Evolutionary conservation across 2,888 invertebrate genomes (phyloP).

Genomic region (Emmelina monodactyla): DNA sequence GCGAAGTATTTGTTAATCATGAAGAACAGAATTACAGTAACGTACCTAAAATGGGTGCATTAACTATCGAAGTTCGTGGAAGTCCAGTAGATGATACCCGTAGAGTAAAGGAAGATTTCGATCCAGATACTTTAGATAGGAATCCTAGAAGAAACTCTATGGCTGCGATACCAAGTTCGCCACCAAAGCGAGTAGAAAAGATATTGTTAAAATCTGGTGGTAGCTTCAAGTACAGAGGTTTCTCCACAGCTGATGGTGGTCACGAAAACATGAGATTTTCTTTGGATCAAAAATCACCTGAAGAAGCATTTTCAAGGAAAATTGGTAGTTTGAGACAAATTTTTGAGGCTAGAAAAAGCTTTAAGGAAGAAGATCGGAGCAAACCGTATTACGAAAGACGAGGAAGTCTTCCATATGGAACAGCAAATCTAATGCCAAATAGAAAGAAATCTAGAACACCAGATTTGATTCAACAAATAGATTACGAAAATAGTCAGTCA

Average conservation of each 20-base stretch:
- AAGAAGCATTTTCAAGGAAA: constrained; percentile 58
- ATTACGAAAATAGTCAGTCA: constrained; percentile 33
- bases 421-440: constrained; percentile 36
- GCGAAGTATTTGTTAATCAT: constrained; percentile 74
- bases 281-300: too few species aligned
- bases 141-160: constrained; percentile 64
- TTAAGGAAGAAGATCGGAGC: constrained; percentile 29
- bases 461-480: constrained; percentile 39
- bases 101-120: constrained; percentile 77
- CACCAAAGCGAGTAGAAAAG: constrained; percentile 51
- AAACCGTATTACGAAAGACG: constrained; percentile 36
- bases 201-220: constrained; percentile 72
- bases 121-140: constrained; percentile 85
- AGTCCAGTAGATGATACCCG: constrained; percentile 73
- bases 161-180: too few species aligned
- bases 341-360: constrained; percentile 74
- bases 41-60: constrained; percentile 71
- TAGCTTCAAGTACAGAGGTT: constrained; percentile 71
- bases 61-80: constrained; percentile 83
- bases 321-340: constrained; percentile 81
- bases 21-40: constrained; percentile 63
- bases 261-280: constrained; percentile 19
- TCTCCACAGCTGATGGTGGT: constrained; percentile 21
- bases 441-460: constrained; percentile 35
- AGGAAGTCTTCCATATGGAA: constrained; percentile 38